Evolutionary conservation across 2,888 invertebrate genomes (phyloP), one percentile per base, ranked within the genome.

Genomic region (Tetragonisca angustula): DNA sequence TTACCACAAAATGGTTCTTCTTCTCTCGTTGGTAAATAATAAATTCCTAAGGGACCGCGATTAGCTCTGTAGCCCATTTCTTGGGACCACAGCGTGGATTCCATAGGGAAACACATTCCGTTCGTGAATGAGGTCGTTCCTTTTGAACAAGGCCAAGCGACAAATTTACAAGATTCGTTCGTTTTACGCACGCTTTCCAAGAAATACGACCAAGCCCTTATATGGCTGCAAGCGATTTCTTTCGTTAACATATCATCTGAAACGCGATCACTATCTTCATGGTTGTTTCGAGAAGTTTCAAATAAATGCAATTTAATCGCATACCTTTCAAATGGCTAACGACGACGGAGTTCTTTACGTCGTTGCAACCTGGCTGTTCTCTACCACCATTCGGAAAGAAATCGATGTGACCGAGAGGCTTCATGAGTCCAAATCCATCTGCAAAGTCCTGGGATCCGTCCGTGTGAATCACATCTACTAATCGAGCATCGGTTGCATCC

Each of bases 401-500:
- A 90, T 96, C 96, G 0, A 96, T 95, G 85, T 96, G 96, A 2
- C 96, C 96, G 68, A 96, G 95, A 0, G 96, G 96, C 88, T 95
- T 95, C 88, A 95, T 94, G 52, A 96, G 92, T 2, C 96, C 96
- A 90, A 96, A 96, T 21, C 96, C 96, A 90, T 96, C 96, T n/a
- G 95, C 95, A 84, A 96, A 95, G 64, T 95, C 94, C 90, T 95
- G 91, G n/a, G 95, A 95, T 9, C 96, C 96, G 91, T 97, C 97
- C 2, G 96, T 96, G 88, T 97, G 97, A 78, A 97, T 95, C n/a
- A 96, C 95, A 91, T 97, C 97, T 0, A 97, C 97, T 83, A 96
- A 96, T 49, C 94, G 93, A 0, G 97, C 97, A 91, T 97, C 97
- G 11, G 95, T 95, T 50, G 95, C 95, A 89, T 96, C 96, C 69